Evolutionary conservation across 92 coral and sea anemone genomes (phyloP).

Genomic region (Palythoa caribaeorum): DNA sequence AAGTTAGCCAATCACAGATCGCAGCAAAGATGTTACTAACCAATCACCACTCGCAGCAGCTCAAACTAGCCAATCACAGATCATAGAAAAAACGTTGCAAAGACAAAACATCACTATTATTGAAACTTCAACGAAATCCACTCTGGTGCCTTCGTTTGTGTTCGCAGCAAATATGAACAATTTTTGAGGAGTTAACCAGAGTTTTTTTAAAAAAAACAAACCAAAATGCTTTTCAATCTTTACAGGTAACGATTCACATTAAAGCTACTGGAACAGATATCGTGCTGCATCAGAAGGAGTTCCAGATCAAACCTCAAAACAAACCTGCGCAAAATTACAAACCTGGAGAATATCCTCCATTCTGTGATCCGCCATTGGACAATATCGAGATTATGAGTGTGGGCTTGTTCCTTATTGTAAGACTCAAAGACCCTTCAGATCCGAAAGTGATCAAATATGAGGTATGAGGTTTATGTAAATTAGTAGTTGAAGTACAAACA

Average conservation of each 20-base stretch:
- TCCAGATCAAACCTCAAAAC: slow-evolving; percentile 59
- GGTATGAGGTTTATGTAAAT: slow-evolving; percentile 42
- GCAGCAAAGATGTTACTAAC: too few species aligned
- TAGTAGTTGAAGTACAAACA: neutral
- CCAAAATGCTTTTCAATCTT: neutral
- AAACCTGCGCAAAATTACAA: slow-evolving; percentile 45
- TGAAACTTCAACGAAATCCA: too few species aligned
- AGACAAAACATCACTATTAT: too few species aligned
- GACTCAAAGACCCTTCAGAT: slow-evolving; percentile 65
- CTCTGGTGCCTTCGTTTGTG: too few species aligned
- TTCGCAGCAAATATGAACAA: neutral
- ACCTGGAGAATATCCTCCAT: slow-evolving; percentile 84
- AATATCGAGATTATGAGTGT: slow-evolving; percentile 77
- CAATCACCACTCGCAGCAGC: too few species aligned
- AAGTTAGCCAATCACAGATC: too few species aligned
- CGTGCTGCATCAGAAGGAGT: slow-evolving; percentile 73
- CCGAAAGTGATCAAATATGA: slow-evolving; percentile 78
- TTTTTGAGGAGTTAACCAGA: neutral
- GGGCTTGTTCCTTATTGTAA: slow-evolving; percentile 83
- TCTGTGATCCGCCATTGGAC: slow-evolving; percentile 69
- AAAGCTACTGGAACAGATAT: slow-evolving; percentile 59
- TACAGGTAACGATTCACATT: slow-evolving; percentile 58
- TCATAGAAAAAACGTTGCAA: too few species aligned
- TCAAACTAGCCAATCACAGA: too few species aligned
- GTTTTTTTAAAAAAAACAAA: neutral